A percentile compares a stretch with the other conserved stretches of the same genome.
Conservation (phyloP, 1,140 invertebrate species). For the Atopsyche davidsoni region DNA sequence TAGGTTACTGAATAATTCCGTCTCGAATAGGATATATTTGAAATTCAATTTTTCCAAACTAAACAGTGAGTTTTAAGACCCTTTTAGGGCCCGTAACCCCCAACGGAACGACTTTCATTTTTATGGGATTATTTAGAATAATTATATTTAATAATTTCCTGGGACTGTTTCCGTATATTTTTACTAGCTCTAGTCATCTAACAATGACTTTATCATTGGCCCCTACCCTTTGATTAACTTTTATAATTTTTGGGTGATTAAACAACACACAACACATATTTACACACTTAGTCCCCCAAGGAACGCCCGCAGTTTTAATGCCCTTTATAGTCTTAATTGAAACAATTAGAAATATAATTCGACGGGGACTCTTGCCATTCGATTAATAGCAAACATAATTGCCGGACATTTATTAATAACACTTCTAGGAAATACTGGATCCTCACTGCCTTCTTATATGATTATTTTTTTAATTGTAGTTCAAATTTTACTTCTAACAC, state of each 20-base stretch:
- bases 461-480: slow-evolving; percentile 40
- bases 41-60: too few species aligned
- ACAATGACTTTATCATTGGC: slow-evolving; percentile 48
- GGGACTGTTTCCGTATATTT: slow-evolving; percentile 63
- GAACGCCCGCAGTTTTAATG: slow-evolving; percentile 50
- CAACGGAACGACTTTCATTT: slow-evolving; percentile 45
- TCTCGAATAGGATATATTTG: slow-evolving; percentile 42
- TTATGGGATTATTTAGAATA: slow-evolving; percentile 50
- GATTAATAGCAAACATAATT: slow-evolving; percentile 63
- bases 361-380: slow-evolving; percentile 57
- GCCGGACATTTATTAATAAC: slow-evolving; percentile 57
- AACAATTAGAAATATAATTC: too few species aligned
- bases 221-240: slow-evolving; percentile 53
- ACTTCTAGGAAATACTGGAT: slow-evolving; percentile 45
- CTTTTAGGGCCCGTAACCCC: slow-evolving; percentile 37
- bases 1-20: slow-evolving; percentile 45
- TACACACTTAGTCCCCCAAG: slow-evolving; percentile 54
- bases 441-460: slow-evolving; percentile 33
- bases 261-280: slow-evolving; percentile 52
- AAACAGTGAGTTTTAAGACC: slow-evolving; percentile 50
- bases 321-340: slow-evolving; percentile 53
- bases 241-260: slow-evolving; percentile 54
- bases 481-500: slow-evolving; percentile 47
- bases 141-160: slow-evolving; percentile 57
- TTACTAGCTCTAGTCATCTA: slow-evolving; percentile 56